Conservation (phyloP, 2,797 vertebrate species). For the Eupleurogrammus muticus region DNA sequence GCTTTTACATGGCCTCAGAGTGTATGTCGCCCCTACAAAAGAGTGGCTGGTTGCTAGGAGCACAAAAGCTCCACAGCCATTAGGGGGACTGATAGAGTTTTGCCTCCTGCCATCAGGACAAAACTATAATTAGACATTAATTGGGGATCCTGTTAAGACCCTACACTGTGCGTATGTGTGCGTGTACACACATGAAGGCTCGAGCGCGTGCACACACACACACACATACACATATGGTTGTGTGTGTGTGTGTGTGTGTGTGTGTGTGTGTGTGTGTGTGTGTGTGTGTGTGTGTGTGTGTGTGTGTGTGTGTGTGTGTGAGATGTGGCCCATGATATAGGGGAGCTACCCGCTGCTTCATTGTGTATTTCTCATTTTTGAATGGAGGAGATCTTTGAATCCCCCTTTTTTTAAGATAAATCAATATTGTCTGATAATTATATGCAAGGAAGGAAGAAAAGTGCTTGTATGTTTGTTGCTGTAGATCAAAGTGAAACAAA, state of each 20-base stretch:
- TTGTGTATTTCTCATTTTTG: conserved; percentile 4
- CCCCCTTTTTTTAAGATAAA: conserved; percentile 15
- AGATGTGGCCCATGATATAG: not conserved
- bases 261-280: too few relatives aligned
- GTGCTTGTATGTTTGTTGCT: conserved; percentile 7
- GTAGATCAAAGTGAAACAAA: conserved; percentile 83
- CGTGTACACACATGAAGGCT: too few relatives aligned
- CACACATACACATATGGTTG: too few relatives aligned
- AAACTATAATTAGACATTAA: conserved; percentile 95
- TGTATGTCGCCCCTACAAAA: conserved; percentile 79
- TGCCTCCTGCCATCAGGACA: conserved; percentile 90
- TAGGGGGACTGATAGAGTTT: conserved; percentile 89
- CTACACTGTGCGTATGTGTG: conserved; percentile 74
- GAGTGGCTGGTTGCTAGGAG: conserved; percentile 89
- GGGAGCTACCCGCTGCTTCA: not conserved
- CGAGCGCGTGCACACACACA: too few relatives aligned
- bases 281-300: too few relatives aligned
- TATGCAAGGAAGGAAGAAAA: conserved; percentile 5
- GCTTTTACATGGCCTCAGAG: conserved; percentile 81
- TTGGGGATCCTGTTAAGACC: conserved; percentile 88
- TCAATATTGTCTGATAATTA: conserved; percentile 15
- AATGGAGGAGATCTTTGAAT: conserved; percentile 16
- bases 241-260: too few relatives aligned
- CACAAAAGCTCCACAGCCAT: conserved; percentile 89
- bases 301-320: not conserved